A percentile compares a stretch with the other conserved stretches of the same genome.
Conservation (phyloP, 37 sponge, comb jelly and placozoan genomes). For the Bolinopsis microptera region DNA sequence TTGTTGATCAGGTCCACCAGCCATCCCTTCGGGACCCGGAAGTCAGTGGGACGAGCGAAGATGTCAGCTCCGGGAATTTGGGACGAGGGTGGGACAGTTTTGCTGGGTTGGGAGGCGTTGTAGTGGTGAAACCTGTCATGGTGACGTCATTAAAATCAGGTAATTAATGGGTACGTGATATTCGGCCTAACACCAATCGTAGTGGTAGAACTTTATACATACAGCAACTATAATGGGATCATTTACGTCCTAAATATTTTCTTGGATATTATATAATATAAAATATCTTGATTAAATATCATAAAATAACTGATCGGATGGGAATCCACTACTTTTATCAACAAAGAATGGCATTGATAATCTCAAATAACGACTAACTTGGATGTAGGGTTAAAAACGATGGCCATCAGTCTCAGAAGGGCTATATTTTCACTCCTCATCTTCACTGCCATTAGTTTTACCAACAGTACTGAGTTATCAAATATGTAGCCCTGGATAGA, state of each 20-base stretch:
- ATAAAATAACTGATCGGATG: too few relatives aligned
- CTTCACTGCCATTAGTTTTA: constrained; percentile 86
- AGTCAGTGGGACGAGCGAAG: constrained; percentile 7
- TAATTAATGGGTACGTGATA: too few relatives aligned
- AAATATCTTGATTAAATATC: too few relatives aligned
- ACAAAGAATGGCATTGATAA: too few relatives aligned
- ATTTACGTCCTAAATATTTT: too few relatives aligned
- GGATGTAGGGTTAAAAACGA: constrained; percentile 76
- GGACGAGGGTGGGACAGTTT: constrained; percentile 45
- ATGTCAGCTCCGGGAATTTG: constrained; percentile 57
- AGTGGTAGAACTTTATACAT: too few relatives aligned
- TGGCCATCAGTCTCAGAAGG: constrained; percentile 78
- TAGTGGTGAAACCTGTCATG: constrained; percentile 47
- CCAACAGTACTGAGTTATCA: constrained; percentile 75
- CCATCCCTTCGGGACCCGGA: constrained; percentile 74
- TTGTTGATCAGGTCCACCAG: constrained; percentile 88
- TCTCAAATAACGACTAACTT: too few relatives aligned
- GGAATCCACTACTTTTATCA: too few relatives aligned
- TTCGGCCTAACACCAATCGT: too few relatives aligned
- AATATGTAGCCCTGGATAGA: constrained; percentile 80
- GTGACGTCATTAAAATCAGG: too few relatives aligned
- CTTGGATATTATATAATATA: too few relatives aligned
- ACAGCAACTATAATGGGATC: too few relatives aligned
- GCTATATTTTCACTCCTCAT: constrained; percentile 81
- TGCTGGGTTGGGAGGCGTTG: constrained; percentile 56